These are phyloP conservation scores for Neuroscelio doddi DNA, from an alignment of 2,888 invertebrate genomes.

Conservation along the genomic window DNA sequence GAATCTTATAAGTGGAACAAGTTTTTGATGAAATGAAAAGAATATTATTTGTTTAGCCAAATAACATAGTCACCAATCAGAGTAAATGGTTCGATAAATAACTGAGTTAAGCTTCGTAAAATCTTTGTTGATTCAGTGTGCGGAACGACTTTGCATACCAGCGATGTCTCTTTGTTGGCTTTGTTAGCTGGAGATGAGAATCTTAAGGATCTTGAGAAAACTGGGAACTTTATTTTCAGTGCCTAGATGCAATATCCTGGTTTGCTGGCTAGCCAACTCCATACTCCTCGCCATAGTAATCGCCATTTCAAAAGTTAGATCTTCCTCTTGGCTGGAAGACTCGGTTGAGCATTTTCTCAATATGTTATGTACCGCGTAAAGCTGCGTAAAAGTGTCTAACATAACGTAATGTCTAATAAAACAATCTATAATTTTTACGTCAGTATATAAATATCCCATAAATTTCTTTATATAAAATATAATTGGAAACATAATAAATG, in stretches of 20 bases:
- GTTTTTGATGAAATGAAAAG: too few species aligned
- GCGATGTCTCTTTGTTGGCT: conserved; percentile 38
- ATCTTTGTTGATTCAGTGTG: conserved; percentile 27
- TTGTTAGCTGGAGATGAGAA: conserved; percentile 37
- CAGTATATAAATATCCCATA: too few species aligned
- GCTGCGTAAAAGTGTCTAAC: neutral
- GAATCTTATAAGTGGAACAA: too few species aligned
- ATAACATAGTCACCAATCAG: too few species aligned
- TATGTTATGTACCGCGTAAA: conserved; percentile 16
- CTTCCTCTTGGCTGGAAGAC: conserved; percentile 5
- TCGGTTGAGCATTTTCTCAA: conserved; percentile 23
- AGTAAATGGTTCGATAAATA: too few species aligned
- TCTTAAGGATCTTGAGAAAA: conserved; percentile 40
- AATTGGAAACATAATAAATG: too few species aligned
- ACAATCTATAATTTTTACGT: too few species aligned
- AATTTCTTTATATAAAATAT: too few species aligned
- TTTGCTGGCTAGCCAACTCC: too few species aligned
- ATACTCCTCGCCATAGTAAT: conserved; percentile 5
- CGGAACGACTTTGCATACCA: conserved; percentile 26
- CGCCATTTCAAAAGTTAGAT: conserved; percentile 34
- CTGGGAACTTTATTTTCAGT: conserved; percentile 38
- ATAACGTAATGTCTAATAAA: too few species aligned
- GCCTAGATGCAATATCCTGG: conserved; percentile 40
- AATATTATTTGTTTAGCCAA: too few species aligned
- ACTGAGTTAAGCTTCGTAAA: conserved; percentile 28